phyloP scores from a whole-genome alignment of 2,113 vertebrate genomes.

The Caranx ignobilis region DNA sequence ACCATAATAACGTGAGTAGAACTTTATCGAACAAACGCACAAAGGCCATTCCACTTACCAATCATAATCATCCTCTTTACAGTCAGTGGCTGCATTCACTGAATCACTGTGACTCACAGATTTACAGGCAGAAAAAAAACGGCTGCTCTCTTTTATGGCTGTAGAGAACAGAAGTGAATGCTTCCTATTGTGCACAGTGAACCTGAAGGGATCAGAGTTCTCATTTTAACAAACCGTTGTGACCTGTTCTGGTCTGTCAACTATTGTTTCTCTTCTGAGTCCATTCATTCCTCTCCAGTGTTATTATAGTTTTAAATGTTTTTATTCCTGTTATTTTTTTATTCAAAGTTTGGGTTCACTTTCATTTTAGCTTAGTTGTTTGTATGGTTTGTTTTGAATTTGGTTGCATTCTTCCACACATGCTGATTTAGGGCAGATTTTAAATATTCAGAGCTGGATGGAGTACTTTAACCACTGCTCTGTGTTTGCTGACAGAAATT shows the following conservation, averaged over 20 bases:
- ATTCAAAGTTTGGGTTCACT: background rate
- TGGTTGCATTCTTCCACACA: background rate
- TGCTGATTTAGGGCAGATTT: background rate
- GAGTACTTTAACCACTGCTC: background rate
- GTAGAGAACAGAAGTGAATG: constrained; percentile 43
- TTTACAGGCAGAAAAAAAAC: constrained; percentile 56
- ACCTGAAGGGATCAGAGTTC: constrained; percentile 45
- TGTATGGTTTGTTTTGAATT: background rate
- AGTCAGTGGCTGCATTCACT: constrained; percentile 12
- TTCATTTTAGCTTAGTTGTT: background rate
- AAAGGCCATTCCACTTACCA: constrained; percentile 27
- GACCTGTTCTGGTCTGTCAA: background rate
- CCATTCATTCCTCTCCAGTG: constrained; percentile 1
- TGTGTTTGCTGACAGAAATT: constrained; percentile 3
- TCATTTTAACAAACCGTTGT: constrained; percentile 6
- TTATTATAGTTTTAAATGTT: constrained; percentile 25
- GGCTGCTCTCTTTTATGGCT: constrained; percentile 35
- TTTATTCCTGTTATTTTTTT: background rate
- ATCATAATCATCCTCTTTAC: constrained; percentile 21
- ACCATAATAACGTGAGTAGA: constrained; percentile 93
- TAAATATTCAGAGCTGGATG: background rate
- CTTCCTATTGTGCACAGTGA: constrained; percentile 39
- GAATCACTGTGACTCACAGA: constrained; percentile 40
- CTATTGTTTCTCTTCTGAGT: constrained; percentile 64
- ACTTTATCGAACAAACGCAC: background rate